These are phyloP conservation scores for Setophaga coronata DNA, from an alignment of 2,113 vertebrate genomes.

Conservation along the genomic window DNA sequence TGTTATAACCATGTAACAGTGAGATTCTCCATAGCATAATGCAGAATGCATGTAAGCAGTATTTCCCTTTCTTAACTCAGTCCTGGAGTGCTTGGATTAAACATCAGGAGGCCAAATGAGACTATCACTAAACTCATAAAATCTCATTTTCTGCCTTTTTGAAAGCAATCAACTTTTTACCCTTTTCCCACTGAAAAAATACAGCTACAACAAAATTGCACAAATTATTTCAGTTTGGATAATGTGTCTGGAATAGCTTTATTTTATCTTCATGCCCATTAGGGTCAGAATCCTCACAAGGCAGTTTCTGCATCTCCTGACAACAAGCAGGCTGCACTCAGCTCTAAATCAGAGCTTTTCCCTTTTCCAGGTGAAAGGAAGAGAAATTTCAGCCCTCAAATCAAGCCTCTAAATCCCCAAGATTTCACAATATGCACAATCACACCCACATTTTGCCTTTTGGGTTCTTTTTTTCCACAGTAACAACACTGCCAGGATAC, in stretches of 20 bases:
- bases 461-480: not conserved
- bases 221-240: not conserved
- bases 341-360: not conserved
- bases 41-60: not conserved
- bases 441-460: not conserved
- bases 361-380: not conserved
- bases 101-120: not conserved
- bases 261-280: not conserved
- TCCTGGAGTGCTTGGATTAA: not conserved
- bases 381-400: not conserved
- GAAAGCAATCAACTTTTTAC: not conserved
- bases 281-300: not conserved
- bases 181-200: not conserved
- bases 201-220: not conserved
- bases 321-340: not conserved
- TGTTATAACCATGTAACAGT: not conserved
- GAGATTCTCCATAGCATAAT: not conserved
- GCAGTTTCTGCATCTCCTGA: constrained; percentile 8
- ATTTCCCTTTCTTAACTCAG: not conserved
- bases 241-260: not conserved
- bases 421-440: not conserved
- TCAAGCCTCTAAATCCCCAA: not conserved
- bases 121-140: not conserved
- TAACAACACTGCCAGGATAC: not conserved
- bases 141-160: constrained; percentile 1